These are phyloP conservation scores for Poecilus cupreus DNA, from an alignment of 2,888 invertebrate genomes.

Conservation along the genomic window DNA sequence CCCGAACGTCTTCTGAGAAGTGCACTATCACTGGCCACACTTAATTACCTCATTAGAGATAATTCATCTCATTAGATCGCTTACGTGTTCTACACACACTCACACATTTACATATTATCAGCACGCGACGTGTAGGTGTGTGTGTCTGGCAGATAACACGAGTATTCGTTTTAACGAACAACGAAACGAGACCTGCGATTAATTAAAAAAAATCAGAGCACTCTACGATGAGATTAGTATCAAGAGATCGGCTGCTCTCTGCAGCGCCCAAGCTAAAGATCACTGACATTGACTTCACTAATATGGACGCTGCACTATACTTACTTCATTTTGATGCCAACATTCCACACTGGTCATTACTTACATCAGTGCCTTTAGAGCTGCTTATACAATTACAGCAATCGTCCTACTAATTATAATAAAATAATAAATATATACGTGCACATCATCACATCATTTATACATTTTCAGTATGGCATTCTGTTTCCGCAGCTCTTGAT, in stretches of 20 bases:
- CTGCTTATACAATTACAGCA: background rate
- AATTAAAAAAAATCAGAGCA: constrained; percentile 56
- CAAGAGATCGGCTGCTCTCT: background rate
- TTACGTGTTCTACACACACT: constrained; percentile 34
- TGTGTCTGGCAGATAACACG: constrained; percentile 15
- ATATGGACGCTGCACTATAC: background rate
- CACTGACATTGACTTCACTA: constrained; percentile 25
- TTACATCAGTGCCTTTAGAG: background rate
- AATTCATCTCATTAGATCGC: constrained; percentile 53
- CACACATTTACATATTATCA: constrained; percentile 50
- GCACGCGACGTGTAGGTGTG: constrained; percentile 41
- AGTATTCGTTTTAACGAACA: constrained; percentile 15
- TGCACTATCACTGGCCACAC: constrained; percentile 38
- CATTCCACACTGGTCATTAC: constrained; percentile 10
- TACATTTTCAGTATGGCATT: no score
- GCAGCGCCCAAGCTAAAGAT: constrained; percentile 22
- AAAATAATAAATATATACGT: no score
- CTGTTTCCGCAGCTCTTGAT: no score
- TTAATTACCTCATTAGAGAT: constrained; percentile 55
- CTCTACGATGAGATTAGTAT: constrained; percentile 50
- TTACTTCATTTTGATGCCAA: constrained; percentile 19
- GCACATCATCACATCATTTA: no score
- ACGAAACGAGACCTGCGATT: constrained; percentile 29
- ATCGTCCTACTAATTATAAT: no score
- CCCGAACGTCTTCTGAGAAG: constrained; percentile 44